Conservation (phyloP, 2,113 vertebrate species). For the Chrysemys picta region DNA sequence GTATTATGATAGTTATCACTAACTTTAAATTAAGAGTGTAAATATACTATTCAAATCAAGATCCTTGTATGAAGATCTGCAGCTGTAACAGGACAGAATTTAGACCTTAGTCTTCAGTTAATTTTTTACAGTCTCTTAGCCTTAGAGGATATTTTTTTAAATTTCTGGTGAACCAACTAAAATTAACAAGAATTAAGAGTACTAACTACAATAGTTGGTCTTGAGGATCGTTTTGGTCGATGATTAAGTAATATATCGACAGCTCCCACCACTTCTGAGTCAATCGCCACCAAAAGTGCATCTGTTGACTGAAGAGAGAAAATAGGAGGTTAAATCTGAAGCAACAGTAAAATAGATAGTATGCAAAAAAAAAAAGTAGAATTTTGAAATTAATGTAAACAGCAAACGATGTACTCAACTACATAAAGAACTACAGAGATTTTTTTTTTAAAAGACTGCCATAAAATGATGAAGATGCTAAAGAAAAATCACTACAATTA, state of each 20-base stretch:
- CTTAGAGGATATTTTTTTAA: no score
- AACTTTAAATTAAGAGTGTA: background rate
- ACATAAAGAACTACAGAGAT: background rate
- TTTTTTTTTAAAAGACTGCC: background rate
- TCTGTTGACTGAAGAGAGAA: conserved; percentile 89
- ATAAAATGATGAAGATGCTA: background rate
- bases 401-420: background rate
- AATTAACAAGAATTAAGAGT: conserved; percentile 44
- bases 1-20: background rate
- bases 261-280: conserved; percentile 97
- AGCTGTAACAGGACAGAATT: no score
- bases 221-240: conserved; percentile 91
- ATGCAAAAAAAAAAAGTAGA: background rate
- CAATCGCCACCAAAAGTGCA: conserved; percentile 96
- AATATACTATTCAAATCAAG: no score
- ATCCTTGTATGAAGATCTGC: no score
- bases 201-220: conserved; percentile 96
- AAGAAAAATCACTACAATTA: background rate
- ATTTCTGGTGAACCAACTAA: background rate
- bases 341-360: background rate
- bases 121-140: no score
- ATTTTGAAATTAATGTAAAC: conserved; percentile 27
- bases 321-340: conserved; percentile 59
- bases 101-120: no score
- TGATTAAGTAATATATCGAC: conserved; percentile 98